Percentiles rank a stretch among this genome's conserved stretches.
Evolutionary conservation across 2,797 vertebrate species (phyloP).

Genomic region (Rhinatrema bivittatum): DNA sequence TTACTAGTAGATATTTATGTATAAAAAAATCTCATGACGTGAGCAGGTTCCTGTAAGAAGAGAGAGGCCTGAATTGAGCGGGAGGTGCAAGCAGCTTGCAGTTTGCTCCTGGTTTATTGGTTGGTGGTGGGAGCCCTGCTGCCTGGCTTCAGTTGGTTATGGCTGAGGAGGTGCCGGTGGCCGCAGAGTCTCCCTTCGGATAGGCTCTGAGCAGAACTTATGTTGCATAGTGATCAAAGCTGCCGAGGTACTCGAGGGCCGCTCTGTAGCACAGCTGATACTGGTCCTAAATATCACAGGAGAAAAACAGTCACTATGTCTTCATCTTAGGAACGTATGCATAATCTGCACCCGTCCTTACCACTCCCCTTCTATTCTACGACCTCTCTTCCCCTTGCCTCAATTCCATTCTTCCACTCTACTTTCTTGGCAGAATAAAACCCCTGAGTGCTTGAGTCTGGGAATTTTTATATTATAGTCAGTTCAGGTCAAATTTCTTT

Average conservation of each 20-base stretch:
- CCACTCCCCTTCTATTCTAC: too few relatives aligned
- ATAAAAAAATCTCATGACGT: too few relatives aligned
- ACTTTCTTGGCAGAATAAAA: too few relatives aligned
- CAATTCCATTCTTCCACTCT: too few relatives aligned
- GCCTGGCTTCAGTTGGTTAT: slow-evolving; percentile 52
- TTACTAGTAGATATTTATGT: too few relatives aligned
- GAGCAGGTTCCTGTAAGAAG: slow-evolving; percentile 22
- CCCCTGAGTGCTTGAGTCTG: too few relatives aligned
- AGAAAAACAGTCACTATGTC: too few relatives aligned
- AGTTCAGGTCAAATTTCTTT: too few relatives aligned
- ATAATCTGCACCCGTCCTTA: too few relatives aligned
- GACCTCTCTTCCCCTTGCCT: too few relatives aligned
- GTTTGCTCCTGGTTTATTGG: slow-evolving; percentile 42
- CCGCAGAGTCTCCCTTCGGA: slow-evolving; percentile 41
- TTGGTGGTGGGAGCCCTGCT: slow-evolving; percentile 40
- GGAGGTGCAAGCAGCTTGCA: slow-evolving; percentile 24
- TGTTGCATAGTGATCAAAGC: slow-evolving; percentile 98
- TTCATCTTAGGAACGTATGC: too few relatives aligned
- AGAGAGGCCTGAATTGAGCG: slow-evolving; percentile 2
- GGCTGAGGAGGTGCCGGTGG: slow-evolving; percentile 72
- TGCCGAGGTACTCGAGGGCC: slow-evolving; percentile 94
- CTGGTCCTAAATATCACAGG: slow-evolving; percentile 97
- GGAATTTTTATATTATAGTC: too few relatives aligned
- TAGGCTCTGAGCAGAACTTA: slow-evolving; percentile 70
- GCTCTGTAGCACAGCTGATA: slow-evolving; percentile 95